Base-by-base conservation (phyloP, 92 coral and sea anemone genomes). In the Plumapathes pennacea region DNA sequence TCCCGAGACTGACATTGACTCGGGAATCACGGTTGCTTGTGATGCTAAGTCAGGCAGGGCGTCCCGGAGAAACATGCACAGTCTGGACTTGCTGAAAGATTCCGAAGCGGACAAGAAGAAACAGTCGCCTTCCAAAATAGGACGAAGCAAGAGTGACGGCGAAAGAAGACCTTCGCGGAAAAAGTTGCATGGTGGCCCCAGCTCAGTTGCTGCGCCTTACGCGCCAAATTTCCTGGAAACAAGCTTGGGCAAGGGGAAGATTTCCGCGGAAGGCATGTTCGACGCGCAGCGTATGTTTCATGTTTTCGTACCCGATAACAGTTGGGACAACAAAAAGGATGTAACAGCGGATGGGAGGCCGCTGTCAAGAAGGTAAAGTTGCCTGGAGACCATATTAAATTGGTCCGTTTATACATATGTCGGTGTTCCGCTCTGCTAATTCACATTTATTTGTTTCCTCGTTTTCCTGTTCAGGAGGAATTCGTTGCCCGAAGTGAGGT, bases 1-100 rank as follows among this genome's bases (percentile, higher is more conserved):
- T 14, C 96, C 83, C 20, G 96, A 88, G 70, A 88, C 96, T 3
- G 89, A 88, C 53, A 68, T 78, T n/a, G 96, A 82, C 57, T 88
- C 96, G 6, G 96, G 96, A 20, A 72, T 77, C 36, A 60, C 83
- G 6, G 75, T 64, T 11, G 85, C 85, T 23, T 80, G 78, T 22
- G 83, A 81, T 31, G 38, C 85, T 5, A 13, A 48, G 14, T 58
- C 89, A n/a, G 85, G 81, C 25, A 67, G 58, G 26, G 76, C 54
- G 14, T 65, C 85, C 14, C 67, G 76, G 29, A 74, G 94, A 14
- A 86, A 86, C 53, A 63, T 86, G 18, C 89, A 62, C 26, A 80
- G 74, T 3, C 54, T 51, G 54, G 89, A 76, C 61, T 65, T 82
- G 59, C 76, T 62, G 57, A 75, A 59, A 39, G 68, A 38, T 20